phyloP scores from a whole-genome alignment of 2,888 invertebrate species.

The Corythucha ciliata region DNA sequence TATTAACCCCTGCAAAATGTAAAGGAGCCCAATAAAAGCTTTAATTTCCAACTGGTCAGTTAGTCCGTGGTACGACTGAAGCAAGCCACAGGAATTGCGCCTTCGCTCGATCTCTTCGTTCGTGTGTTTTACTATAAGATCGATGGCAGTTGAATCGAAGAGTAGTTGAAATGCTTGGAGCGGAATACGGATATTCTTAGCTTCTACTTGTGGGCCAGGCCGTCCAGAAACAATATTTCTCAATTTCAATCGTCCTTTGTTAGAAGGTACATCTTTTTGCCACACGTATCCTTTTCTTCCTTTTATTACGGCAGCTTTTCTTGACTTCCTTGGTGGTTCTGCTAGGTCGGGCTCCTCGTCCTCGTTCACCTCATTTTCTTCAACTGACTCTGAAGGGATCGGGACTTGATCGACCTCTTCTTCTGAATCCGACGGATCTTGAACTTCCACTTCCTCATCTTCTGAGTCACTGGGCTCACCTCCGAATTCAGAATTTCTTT shows the following conservation, averaged over 20 bases:
- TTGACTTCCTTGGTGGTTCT: too few relatives aligned
- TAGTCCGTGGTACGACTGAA: slow-evolving; percentile 13
- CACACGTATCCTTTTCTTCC: slow-evolving; percentile 6
- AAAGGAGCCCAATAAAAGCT: slow-evolving; percentile 13
- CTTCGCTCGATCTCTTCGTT: slow-evolving; percentile 14
- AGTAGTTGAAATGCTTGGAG: not conserved
- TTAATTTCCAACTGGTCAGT: slow-evolving; percentile 4
- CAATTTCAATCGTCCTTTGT: not conserved
- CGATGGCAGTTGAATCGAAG: not conserved
- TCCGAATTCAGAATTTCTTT: too few relatives aligned
- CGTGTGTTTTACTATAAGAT: not conserved
- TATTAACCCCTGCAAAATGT: slow-evolving; percentile 17
- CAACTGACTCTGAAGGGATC: too few relatives aligned
- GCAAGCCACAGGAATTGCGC: not conserved
- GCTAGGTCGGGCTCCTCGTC: too few relatives aligned
- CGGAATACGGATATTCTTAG: slow-evolving; percentile 10
- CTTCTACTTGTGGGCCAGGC: slow-evolving; percentile 14
- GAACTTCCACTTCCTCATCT: too few relatives aligned
- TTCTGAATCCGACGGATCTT: too few relatives aligned
- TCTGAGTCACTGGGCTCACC: too few relatives aligned
- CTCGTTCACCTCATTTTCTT: too few relatives aligned
- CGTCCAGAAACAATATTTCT: slow-evolving; percentile 14
- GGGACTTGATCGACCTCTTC: too few relatives aligned
- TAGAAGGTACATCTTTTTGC: not conserved
- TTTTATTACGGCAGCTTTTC: too few relatives aligned